Base-by-base conservation (phyloP, 2,113 vertebrate species). In the Crocuta crocuta region DNA sequence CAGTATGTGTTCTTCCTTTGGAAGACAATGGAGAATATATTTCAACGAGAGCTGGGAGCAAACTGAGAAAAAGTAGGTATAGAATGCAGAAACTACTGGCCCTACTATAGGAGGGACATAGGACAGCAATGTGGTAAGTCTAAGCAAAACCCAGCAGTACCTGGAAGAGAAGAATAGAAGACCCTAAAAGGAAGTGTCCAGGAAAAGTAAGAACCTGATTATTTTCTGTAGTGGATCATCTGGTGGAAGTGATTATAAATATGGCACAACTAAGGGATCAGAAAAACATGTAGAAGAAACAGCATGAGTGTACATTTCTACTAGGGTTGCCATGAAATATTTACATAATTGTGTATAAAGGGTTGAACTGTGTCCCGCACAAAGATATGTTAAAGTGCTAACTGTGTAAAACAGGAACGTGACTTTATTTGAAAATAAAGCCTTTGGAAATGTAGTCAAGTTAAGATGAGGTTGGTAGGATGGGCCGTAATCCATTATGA, bases 91-190 rank as follows among this genome's bases (percentile, higher is more conserved):
- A 43, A 65, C 21, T 19, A 50, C 31, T 16, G 11, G 7, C 58
- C 10, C 61, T 10, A 24, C 23, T n/a, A 31, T 1, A 21, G 45
- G n/a, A 53, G 16, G 43, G 1, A 2, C n/a, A 0, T 58, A 8
- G 16, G 28, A 28, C 1, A 23, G 21, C 12, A 35, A 15, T 21
- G 5, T 21, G 4, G 12, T 3, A 28, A 10, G 1, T 50, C 21
- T 68, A 6, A 43, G 55, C 45, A 35, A 7, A 28, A 13, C 1
- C 11, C 11, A 28, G 33, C 0, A 39, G 9, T 9, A 28, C 16
- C 7, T 39, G 48, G 33, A 24, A 35, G 11, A 53, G 3, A 10
- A 71, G 53, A 23, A 5, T 0, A 61, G 15, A 2, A 33, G n/a
- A 2, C 17, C 71, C 58, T 55, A 15, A 21, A 4, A 55, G 35